Percentiles rank a stretch among this genome's conserved stretches.
These are phyloP conservation scores for Epicampocera succincta DNA, from an alignment of 2,888 invertebrate genomes.

Conservation along the genomic window DNA sequence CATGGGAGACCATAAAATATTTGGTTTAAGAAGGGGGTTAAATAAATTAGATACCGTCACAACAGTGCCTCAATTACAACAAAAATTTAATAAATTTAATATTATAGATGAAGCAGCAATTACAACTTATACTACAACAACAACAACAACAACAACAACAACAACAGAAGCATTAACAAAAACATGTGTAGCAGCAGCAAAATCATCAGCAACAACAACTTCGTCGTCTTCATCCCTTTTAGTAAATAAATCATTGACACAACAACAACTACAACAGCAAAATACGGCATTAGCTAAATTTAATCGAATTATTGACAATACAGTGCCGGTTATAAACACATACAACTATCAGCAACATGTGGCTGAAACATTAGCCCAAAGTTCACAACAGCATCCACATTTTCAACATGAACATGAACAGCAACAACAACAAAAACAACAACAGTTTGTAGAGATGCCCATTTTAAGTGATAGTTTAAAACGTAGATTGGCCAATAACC, in stretches of 20 bases:
- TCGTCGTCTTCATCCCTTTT: constrained; percentile 73
- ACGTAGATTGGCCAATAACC: constrained; percentile 72
- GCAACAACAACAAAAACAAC: constrained; percentile 71
- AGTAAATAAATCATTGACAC: constrained; percentile 69
- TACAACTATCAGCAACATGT: constrained; percentile 72
- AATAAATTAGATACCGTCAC: constrained; percentile 80
- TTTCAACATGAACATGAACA: constrained; percentile 71
- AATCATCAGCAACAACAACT: constrained; percentile 69
- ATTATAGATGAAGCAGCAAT: constrained; percentile 68
- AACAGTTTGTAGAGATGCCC: constrained; percentile 70
- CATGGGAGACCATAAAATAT: constrained; percentile 43
- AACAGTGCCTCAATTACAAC: constrained; percentile 79
- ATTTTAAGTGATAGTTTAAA: constrained; percentile 73
- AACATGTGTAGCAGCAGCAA: constrained; percentile 69
- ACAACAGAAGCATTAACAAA: constrained; percentile 70
- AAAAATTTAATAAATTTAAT: constrained; percentile 76
- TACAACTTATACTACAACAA: constrained; percentile 72
- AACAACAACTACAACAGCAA: constrained; percentile 74
- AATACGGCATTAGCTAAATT: constrained; percentile 81
- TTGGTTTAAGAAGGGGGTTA: constrained; percentile 53
- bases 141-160: constrained; percentile 69
- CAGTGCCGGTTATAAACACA: constrained; percentile 75
- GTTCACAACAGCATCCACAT: constrained; percentile 67
- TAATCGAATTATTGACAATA: constrained; percentile 81
- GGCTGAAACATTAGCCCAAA: constrained; percentile 70